Conservation (phyloP, 2,113 vertebrate genomes). For the Holacanthus passer region DNA sequence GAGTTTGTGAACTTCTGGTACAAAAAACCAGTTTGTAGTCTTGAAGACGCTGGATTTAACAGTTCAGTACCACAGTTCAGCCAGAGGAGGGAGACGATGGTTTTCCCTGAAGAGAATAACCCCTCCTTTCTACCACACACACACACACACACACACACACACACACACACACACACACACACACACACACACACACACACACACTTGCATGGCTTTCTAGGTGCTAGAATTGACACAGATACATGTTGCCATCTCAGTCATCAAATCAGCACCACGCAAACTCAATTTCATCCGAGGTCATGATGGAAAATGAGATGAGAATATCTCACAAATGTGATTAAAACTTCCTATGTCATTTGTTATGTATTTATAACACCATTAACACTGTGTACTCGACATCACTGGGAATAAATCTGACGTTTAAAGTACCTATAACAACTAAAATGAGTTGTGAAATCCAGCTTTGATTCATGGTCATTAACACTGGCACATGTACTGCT, state of each 20-base stretch:
- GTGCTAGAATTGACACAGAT: slow-evolving; percentile 40
- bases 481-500: neutral
- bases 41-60: neutral
- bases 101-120: neutral
- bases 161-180: slow-evolving; percentile 12
- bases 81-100: slow-evolving; percentile 56
- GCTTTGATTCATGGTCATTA: neutral
- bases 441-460: slow-evolving; percentile 15
- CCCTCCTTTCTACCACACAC: neutral
- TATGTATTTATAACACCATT: slow-evolving; percentile 10
- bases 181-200: slow-evolving; percentile 23
- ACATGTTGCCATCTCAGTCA: slow-evolving; percentile 32
- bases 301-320: slow-evolving; percentile 21
- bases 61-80: slow-evolving; percentile 5
- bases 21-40: neutral
- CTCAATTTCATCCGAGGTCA: slow-evolving; percentile 62
- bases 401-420: neutral
- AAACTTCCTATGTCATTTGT: slow-evolving; percentile 2
- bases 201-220: neutral
- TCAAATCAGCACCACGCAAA: slow-evolving; percentile 65
- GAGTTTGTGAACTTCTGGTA: neutral
- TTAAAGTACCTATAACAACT: neutral
- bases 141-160: neutral
- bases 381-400: neutral
- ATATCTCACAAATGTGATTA: slow-evolving; percentile 32